Evolutionary conservation across 2,113 vertebrate species (phyloP).

Genomic region (Dolichotis patagonum): DNA sequence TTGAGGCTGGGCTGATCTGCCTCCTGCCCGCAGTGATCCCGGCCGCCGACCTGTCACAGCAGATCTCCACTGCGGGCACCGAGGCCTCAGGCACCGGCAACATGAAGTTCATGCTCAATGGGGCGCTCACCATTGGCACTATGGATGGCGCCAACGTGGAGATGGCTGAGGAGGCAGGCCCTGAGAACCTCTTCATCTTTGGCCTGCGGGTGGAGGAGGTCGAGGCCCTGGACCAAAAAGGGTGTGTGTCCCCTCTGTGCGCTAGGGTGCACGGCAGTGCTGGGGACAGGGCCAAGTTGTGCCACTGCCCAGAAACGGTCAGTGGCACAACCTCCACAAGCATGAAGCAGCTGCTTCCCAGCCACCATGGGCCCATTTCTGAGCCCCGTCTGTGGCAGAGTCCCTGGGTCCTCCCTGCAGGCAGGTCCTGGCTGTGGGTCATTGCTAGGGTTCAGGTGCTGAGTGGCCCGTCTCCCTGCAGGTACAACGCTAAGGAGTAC

Average conservation of each 20-base stretch:
- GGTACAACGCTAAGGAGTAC: slow-evolving; percentile 90
- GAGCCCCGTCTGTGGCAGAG: background rate
- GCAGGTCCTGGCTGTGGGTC: background rate
- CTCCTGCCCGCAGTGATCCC: slow-evolving; percentile 89
- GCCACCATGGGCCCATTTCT: background rate
- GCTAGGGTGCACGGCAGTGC: background rate
- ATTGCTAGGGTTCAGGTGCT: background rate
- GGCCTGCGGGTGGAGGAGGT: slow-evolving; percentile 92
- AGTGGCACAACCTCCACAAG: background rate
- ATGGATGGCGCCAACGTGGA: slow-evolving; percentile 95
- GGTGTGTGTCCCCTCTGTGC: slow-evolving; percentile 81
- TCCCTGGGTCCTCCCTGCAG: background rate
- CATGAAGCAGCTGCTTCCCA: background rate
- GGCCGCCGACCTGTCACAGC: slow-evolving; percentile 92
- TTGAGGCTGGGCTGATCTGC: background rate
- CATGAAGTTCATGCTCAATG: slow-evolving; percentile 97
- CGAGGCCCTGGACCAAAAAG: slow-evolving; percentile 89
- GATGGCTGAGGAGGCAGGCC: slow-evolving; percentile 93
- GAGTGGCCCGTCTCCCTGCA: slow-evolving; percentile 55
- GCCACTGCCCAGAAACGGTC: fast-evolving
- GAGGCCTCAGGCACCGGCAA: slow-evolving; percentile 95
- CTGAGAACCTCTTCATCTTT: slow-evolving; percentile 95
- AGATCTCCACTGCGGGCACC: slow-evolving; percentile 94
- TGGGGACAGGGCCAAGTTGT: background rate
- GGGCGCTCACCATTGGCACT: slow-evolving; percentile 94